Conservation (phyloP, 2,888 invertebrate species). For the Antheraea assamensis region DNA sequence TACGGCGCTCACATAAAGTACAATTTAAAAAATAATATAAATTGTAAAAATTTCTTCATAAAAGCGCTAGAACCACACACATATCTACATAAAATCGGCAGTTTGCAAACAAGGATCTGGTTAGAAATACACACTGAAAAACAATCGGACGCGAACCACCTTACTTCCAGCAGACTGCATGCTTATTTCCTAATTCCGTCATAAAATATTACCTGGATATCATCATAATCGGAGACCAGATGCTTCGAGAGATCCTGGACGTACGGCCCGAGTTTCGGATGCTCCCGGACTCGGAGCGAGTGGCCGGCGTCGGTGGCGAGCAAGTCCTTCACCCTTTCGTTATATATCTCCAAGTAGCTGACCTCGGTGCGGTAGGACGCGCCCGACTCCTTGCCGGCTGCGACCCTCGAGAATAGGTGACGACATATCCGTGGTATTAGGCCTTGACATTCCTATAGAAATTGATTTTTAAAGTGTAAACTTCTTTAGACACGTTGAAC, state of each 20-base stretch:
- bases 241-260: conserved; percentile 94
- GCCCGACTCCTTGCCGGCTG: conserved; percentile 90
- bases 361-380: conserved; percentile 93
- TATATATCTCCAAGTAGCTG: conserved; percentile 93
- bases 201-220: conserved; percentile 92
- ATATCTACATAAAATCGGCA: too few species aligned
- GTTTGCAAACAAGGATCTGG: too few species aligned
- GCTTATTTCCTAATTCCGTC: too few species aligned
- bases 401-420: conserved; percentile 90
- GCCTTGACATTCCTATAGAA: conserved; percentile 87
- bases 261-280: conserved; percentile 90
- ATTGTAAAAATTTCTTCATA: too few species aligned
- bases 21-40: too few species aligned
- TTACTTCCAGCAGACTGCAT: neutral
- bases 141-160: too few species aligned
- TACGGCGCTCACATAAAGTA: too few species aligned
- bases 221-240: conserved; percentile 92
- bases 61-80: too few species aligned
- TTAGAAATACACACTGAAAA: too few species aligned
- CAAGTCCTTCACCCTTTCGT: conserved; percentile 90
- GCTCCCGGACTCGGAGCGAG: conserved; percentile 89
- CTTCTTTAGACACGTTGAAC: too few species aligned
- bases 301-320: conserved; percentile 84
- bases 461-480: too few species aligned
- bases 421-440: conserved; percentile 94